Evolutionary conservation across 2,888 invertebrate genomes (phyloP).

Genomic region (Eumerus sabulonum): DNA sequence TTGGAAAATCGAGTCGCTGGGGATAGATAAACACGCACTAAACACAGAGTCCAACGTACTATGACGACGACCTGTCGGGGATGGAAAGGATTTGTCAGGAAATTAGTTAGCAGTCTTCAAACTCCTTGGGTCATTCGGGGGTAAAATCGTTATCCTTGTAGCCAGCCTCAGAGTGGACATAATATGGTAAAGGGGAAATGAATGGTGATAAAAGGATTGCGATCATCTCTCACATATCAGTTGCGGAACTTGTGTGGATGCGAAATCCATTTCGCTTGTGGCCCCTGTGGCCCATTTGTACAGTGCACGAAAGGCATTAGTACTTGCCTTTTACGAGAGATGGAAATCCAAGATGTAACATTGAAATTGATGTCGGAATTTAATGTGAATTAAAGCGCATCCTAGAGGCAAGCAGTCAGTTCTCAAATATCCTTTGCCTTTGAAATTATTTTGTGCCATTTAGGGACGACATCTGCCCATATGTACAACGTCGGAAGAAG

Average conservation of each 20-base stretch:
- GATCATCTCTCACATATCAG: slow-evolving; percentile 1
- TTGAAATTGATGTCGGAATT: slow-evolving; percentile 39
- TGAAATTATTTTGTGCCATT: no score
- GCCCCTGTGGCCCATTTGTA: no score
- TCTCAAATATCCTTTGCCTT: neutral
- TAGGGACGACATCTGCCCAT: neutral
- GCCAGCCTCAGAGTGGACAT: slow-evolving; percentile 23
- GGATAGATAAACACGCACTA: neutral
- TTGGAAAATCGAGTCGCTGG: slow-evolving; percentile 25
- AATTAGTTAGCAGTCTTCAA: slow-evolving; percentile 6
- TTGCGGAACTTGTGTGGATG: neutral
- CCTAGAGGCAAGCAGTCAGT: slow-evolving; percentile 8
- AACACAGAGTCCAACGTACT: neutral
- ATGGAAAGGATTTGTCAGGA: slow-evolving; percentile 9
- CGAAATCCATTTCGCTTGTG: no score
- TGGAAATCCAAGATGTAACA: slow-evolving; percentile 41
- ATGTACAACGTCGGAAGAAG: slow-evolving; percentile 5
- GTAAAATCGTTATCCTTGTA: slow-evolving; percentile 39
- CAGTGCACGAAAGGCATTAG: no score
- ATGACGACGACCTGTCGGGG: slow-evolving; percentile 10
- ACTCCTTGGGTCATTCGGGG: neutral
- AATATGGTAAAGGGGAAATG: slow-evolving; percentile 16
- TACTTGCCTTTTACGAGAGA: slow-evolving; percentile 4
- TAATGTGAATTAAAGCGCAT: slow-evolving; percentile 39
- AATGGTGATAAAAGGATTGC: neutral